A percentile compares a stretch with the other conserved stretches of the same genome.
Evolutionary conservation across 2,113 vertebrate species (phyloP).

Genomic region (Empidonax traillii): DNA sequence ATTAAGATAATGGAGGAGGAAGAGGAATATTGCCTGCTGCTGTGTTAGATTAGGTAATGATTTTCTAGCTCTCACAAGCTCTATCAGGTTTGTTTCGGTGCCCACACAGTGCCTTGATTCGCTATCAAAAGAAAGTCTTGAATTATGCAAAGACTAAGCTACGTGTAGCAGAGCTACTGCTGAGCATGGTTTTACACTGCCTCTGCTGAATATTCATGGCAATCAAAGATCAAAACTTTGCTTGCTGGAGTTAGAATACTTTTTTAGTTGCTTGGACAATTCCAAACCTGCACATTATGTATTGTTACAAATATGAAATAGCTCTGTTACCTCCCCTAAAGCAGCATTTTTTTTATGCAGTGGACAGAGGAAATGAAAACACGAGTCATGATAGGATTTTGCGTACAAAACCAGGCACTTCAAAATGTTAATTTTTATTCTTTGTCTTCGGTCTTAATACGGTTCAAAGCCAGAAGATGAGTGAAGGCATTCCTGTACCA

Average conservation of each 20-base stretch:
- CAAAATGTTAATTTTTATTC: neutral
- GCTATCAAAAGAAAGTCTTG: neutral
- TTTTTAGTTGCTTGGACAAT: neutral
- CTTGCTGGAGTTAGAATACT: neutral
- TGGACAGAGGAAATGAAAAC: neutral
- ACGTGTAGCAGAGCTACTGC: neutral
- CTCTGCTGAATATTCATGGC: neutral
- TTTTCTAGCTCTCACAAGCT: constrained; percentile 4
- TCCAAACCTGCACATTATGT: neutral
- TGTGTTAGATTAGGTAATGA: constrained; percentile 8
- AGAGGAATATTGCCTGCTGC: constrained; percentile 1
- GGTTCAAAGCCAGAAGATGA: neutral
- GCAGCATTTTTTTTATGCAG: neutral
- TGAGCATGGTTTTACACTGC: neutral
- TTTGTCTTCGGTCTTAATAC: neutral
- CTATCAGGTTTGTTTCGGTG: neutral
- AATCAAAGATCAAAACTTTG: neutral
- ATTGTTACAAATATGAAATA: neutral
- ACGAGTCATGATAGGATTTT: neutral
- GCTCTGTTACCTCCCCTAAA: neutral
- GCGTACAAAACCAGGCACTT: neutral
- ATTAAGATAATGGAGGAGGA: neutral
- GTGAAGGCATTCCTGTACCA: neutral
- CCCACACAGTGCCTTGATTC: neutral
- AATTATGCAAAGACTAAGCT: constrained; percentile 4